Evolutionary conservation across 2,888 invertebrate genomes (phyloP), one percentile per base, ranked within the genome.

Genomic region (Emesis castigata): DNA sequence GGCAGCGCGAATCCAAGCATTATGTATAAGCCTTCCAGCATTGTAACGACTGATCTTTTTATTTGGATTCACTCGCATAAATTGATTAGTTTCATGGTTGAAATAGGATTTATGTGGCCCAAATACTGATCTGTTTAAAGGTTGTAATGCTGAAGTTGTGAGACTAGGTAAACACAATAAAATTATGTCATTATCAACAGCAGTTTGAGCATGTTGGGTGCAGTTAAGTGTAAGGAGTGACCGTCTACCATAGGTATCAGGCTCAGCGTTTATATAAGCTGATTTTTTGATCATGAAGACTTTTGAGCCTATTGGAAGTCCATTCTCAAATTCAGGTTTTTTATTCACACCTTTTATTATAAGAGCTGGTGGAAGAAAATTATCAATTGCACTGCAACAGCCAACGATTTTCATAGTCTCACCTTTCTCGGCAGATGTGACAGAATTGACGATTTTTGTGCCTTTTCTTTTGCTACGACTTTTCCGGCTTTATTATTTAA

Each of bases 161-260:
- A 83, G 82, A 72, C 80, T 84, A 48, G 86, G 85, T 69, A 87
- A 82, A n/a, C n/a, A n/a, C n/a, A n/a, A n/a, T n/a, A n/a, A n/a
- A n/a, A n/a, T n/a, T n/a, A n/a, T n/a, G n/a, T 87, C 82, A 73
- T 87, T 85, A n/a, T 84, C 81, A 11, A 20, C 29, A 73, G 81
- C 72, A 61, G 39, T 20, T 72, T 87, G 62, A n/a, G n/a, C n/a
- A n/a, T 75, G 58, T 79, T 48, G 9, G 70, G 20, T 44, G 84
- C 77, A 77, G 79, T 79, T 14, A 79, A 75, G 31, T 85, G 88
- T 9, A 87, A 88, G 69, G 82, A 83, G 75, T 90, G 89, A 18
- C 88, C 88, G 75, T 90, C 89, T 26, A 89, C 72, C 77, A 89
- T 84, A 3, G 89, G 79, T 11, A 89, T 58, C 29, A 48, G 16